phyloP scores from a whole-genome alignment of 2,797 vertebrate genomes.

The Microctenopoma lineatum region DNA sequence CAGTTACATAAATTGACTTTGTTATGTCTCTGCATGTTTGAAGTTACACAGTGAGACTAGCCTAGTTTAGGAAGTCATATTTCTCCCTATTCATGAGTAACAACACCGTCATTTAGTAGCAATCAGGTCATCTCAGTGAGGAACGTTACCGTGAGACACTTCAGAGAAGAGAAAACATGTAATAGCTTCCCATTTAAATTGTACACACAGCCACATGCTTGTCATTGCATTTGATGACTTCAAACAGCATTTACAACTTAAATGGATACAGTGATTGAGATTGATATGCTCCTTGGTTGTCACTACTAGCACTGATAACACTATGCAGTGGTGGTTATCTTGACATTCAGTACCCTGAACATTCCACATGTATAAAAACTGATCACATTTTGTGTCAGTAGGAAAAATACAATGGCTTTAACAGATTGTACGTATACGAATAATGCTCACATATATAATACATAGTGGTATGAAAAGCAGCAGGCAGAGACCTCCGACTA shows the following conservation, averaged over 20 bases:
- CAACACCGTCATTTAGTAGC: slow-evolving; percentile 28
- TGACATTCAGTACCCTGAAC: no score
- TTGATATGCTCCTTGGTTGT: slow-evolving; percentile 9
- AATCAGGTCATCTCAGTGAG: slow-evolving; percentile 45
- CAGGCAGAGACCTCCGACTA: neutral
- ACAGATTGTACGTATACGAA: neutral
- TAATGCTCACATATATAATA: neutral
- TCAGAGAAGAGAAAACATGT: slow-evolving; percentile 7
- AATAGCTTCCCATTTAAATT: slow-evolving; percentile 50
- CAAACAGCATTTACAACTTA: neutral
- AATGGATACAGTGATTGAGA: neutral
- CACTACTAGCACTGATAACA: neutral
- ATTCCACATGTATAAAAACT: no score
- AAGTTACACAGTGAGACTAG: slow-evolving; percentile 2
- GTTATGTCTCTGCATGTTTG: neutral
- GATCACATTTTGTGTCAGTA: no score
- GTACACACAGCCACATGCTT: slow-evolving; percentile 19
- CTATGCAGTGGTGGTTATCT: neutral
- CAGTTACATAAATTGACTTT: neutral
- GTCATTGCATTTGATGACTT: slow-evolving; percentile 1
- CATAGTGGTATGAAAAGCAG: slow-evolving; percentile 1
- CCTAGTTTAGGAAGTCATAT: slow-evolving; percentile 21
- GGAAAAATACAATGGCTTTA: neutral
- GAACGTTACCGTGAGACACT: slow-evolving; percentile 24
- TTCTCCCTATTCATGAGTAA: slow-evolving; percentile 22